Percentiles rank a stretch among this genome's conserved stretches.
Evolutionary conservation across 2,113 vertebrate species (phyloP).

Genomic region (Gambusia holbrooki): DNA sequence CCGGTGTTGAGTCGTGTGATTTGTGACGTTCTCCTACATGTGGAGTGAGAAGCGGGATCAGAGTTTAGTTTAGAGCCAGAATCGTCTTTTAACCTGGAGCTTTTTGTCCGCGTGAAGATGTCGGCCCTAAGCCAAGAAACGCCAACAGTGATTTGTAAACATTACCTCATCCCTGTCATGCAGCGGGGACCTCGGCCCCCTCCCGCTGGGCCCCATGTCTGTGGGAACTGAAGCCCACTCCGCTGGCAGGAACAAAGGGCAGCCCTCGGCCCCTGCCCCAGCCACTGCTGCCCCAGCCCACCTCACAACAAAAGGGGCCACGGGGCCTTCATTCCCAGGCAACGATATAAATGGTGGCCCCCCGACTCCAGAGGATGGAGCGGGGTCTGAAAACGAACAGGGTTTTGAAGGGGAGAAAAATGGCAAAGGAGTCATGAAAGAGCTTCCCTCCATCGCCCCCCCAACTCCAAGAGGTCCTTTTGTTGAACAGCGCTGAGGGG

Average conservation of each 20-base stretch:
- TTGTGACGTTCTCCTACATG: neutral
- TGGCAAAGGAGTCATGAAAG: slow-evolving; percentile 77
- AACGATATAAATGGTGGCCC: slow-evolving; percentile 88
- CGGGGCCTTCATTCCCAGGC: slow-evolving; percentile 88
- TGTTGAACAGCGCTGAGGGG: slow-evolving; percentile 49
- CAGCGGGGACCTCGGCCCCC: slow-evolving; percentile 36
- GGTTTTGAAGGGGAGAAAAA: slow-evolving; percentile 43
- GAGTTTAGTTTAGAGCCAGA: too few relatives aligned
- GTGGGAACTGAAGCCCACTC: slow-evolving; percentile 86
- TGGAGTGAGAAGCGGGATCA: too few relatives aligned
- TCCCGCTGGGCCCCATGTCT: slow-evolving; percentile 59
- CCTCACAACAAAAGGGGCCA: slow-evolving; percentile 84
- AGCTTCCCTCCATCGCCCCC: slow-evolving; percentile 36
- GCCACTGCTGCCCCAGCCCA: slow-evolving; percentile 64
- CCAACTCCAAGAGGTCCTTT: slow-evolving; percentile 54
- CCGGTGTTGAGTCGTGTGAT: neutral
- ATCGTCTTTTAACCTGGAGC: too few relatives aligned
- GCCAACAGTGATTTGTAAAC: slow-evolving; percentile 70
- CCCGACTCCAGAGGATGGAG: slow-evolving; percentile 68
- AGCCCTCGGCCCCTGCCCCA: slow-evolving; percentile 73
- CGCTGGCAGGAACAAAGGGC: slow-evolving; percentile 87
- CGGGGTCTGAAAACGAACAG: slow-evolving; percentile 55
- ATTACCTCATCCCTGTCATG: slow-evolving; percentile 78
- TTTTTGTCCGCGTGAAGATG: slow-evolving; percentile 18
- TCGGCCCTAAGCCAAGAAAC: neutral